Conservation (phyloP, 2,797 vertebrate species). For the Taeniopygia guttata region DNA sequence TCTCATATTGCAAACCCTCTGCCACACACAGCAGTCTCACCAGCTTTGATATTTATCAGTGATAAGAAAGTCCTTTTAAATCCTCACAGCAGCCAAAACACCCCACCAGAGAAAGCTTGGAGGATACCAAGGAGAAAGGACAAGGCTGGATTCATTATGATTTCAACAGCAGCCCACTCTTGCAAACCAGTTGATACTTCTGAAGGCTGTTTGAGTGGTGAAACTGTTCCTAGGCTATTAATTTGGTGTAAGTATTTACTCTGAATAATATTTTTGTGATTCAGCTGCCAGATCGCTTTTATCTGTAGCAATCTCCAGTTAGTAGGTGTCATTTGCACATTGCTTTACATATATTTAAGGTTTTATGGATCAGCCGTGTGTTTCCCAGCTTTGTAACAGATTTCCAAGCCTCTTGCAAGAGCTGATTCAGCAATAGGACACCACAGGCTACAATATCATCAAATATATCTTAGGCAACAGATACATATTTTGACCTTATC, state of each 20-base stretch:
- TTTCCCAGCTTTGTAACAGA: conserved; percentile 29
- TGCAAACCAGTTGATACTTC: conserved; percentile 2
- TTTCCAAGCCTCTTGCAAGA: background rate
- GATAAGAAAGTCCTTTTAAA: background rate
- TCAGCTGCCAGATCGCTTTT: conserved; percentile 34
- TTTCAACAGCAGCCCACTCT: conserved; percentile 8
- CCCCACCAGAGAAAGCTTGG: background rate
- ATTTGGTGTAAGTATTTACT: conserved; percentile 14
- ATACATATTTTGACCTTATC: background rate
- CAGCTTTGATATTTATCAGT: background rate
- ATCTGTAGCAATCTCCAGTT: conserved; percentile 1
- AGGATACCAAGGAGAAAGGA: background rate
- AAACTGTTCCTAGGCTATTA: background rate
- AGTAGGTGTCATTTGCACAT: conserved; percentile 39
- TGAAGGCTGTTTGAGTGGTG: background rate
- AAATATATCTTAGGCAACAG: background rate
- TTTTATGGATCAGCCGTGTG: conserved; percentile 2
- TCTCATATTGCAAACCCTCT: background rate
- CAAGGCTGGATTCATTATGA: background rate
- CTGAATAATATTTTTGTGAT: conserved; percentile 19
- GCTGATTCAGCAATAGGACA: conserved; percentile 38
- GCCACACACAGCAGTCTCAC: background rate
- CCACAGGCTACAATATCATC: background rate
- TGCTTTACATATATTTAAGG: conserved; percentile 11
- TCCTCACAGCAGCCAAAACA: background rate